These are phyloP conservation scores for Pica pica DNA, from an alignment of 2,113 vertebrate species.

Conservation along the genomic window DNA sequence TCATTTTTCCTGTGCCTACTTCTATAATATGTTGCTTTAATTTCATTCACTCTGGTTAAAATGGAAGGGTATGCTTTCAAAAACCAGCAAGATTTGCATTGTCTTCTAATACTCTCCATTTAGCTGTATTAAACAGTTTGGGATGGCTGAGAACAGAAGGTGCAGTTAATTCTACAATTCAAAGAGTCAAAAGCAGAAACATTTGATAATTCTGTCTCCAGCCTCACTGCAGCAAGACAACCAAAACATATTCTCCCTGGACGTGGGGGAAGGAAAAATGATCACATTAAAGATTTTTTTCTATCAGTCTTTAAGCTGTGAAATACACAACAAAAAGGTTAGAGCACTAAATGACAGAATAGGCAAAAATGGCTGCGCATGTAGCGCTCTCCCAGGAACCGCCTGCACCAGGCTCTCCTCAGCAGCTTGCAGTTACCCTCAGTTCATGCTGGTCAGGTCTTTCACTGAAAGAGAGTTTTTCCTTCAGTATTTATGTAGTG, in stretches of 20 bases:
- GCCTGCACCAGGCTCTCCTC: background rate
- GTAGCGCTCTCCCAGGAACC: background rate
- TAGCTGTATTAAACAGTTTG: background rate
- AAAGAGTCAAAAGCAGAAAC: background rate
- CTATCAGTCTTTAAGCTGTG: background rate
- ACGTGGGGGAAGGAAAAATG: background rate
- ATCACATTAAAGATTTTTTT: background rate
- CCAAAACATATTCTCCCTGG: background rate
- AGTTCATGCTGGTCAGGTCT: slow-evolving; percentile 55
- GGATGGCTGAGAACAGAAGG: background rate
- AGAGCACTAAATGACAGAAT: slow-evolving; percentile 1
- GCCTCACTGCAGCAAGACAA: background rate
- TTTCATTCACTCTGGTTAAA: background rate
- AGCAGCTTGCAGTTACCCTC: slow-evolving; percentile 27
- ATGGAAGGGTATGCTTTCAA: background rate
- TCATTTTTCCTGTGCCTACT: background rate
- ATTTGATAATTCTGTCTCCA: background rate
- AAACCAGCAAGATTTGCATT: background rate
- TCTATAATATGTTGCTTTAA: background rate
- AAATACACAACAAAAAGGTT: background rate
- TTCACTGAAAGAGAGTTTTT: slow-evolving; percentile 40
- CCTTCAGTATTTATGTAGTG: slow-evolving; percentile 61
- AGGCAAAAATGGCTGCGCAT: background rate
- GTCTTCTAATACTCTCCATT: background rate
- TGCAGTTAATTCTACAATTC: background rate